These are phyloP conservation scores for Petromus typicus DNA, from an alignment of 2,113 vertebrate species.

Conservation along the genomic window DNA sequence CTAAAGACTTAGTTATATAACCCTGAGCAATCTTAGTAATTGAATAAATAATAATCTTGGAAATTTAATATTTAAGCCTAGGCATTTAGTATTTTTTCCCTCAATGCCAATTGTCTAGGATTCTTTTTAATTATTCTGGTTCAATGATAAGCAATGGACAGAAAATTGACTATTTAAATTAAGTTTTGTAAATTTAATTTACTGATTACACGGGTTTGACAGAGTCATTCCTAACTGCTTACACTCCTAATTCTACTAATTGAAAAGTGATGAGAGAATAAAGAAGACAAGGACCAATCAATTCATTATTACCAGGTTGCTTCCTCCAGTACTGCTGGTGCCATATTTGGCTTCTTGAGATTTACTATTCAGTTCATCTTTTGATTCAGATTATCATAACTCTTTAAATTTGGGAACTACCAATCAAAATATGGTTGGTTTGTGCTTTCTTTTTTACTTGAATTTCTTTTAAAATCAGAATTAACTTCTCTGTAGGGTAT, in stretches of 20 bases:
- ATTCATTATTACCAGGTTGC: background rate
- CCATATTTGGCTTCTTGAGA: background rate
- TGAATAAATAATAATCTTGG: background rate
- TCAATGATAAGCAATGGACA: slow-evolving; percentile 58
- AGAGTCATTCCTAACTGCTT: slow-evolving; percentile 39
- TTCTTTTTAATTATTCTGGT: slow-evolving; percentile 32
- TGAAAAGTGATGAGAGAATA: slow-evolving; percentile 43
- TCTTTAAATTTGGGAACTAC: background rate
- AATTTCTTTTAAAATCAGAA: background rate
- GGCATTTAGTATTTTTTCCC: background rate
- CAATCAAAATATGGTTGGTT: background rate
- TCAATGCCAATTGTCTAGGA: background rate
- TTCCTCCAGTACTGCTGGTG: background rate
- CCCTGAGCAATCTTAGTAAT: background rate
- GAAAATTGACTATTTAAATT: slow-evolving; percentile 46
- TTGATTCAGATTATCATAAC: background rate
- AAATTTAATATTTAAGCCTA: slow-evolving; percentile 29
- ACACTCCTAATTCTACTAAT: slow-evolving; percentile 66
- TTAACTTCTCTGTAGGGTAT: background rate
- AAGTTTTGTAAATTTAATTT: slow-evolving; percentile 63
- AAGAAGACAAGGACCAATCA: background rate
- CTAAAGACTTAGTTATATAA: background rate
- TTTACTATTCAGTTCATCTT: background rate
- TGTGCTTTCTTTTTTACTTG: background rate
- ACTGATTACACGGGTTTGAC: slow-evolving; percentile 13